Evolutionary conservation across 2,888 invertebrate genomes (phyloP).

Genomic region (Melanchra persicariae): DNA sequence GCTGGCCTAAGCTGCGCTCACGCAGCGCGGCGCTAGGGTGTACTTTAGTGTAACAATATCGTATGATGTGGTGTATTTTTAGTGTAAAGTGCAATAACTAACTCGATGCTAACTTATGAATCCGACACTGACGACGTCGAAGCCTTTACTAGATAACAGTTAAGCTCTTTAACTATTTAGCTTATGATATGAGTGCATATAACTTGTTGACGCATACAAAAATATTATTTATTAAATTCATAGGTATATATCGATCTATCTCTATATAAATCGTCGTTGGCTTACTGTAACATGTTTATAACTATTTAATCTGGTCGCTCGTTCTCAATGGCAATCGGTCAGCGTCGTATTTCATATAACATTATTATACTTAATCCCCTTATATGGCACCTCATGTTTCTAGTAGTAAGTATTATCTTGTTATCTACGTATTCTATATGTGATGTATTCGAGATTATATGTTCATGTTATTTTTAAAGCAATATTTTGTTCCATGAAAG

Average conservation of each 20-base stretch:
- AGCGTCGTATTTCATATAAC: conserved; percentile 65
- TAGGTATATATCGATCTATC: conserved; percentile 70
- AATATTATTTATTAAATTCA: conserved; percentile 76
- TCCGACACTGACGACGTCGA: conserved; percentile 76
- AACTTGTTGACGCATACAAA: conserved; percentile 89
- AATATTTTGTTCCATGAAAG: conserved; percentile 80
- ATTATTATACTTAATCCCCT: conserved; percentile 71
- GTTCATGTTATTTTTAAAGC: conserved; percentile 80
- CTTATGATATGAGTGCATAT: conserved; percentile 80
- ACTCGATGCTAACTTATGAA: conserved; percentile 83
- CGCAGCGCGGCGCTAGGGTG: conserved; percentile 60
- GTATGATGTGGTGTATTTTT: conserved; percentile 74
- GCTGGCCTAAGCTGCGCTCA: conserved; percentile 60
- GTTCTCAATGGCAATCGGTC: conserved; percentile 66
- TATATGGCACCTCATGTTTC: conserved; percentile 78
- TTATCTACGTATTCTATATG: conserved; percentile 76
- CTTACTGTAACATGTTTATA: conserved; percentile 78
- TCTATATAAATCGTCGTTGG: conserved; percentile 82
- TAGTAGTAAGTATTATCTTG: conserved; percentile 82
- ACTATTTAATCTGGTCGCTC: conserved; percentile 66
- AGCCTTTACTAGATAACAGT: conserved; percentile 80
- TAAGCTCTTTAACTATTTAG: conserved; percentile 77
- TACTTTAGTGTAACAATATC: conserved; percentile 70
- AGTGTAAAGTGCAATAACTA: conserved; percentile 85
- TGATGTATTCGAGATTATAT: conserved; percentile 82